Evolutionary conservation across 2,888 invertebrate genomes (phyloP), one percentile per base, ranked within the genome.

Genomic region (Julus scandinavius): DNA sequence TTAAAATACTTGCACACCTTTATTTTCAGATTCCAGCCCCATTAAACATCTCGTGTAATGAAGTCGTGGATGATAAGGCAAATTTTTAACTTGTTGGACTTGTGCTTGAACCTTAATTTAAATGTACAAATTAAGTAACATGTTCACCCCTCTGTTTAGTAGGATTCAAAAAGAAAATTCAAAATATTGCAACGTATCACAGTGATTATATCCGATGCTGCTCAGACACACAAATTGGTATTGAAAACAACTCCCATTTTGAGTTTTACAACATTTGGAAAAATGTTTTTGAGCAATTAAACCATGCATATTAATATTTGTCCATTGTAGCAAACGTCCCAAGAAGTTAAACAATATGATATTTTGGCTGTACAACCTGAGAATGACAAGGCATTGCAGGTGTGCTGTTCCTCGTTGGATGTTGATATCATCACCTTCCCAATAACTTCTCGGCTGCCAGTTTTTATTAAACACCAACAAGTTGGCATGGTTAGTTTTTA

Each of bases 101-200:
- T 49, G 6, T 49, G 49, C 49, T 7, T 9, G 6, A 49, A 7
- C 49, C 49, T 49, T 49, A 7, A 7, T 49, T 49, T 49, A 49
- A 49, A 49, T 49, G 49, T 49, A 49, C 5, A 7, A 49, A 49
- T 7, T 7, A 49, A 7, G 49, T 9, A 49, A 49, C 49, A 5
- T 49, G 49, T 49, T 85, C 54, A 38, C 29, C 38, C 58, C n/a
- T n/a, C n/a, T n/a, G n/a, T n/a, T n/a, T n/a, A 15, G 17, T 63
- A n/a, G 17, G 29, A 86, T 29, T 45, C 50, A 17, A 29, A 41
- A 17, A n/a, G 84, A 41, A 88, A 88, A 83, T 88, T 88, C 49
- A 83, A 38, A 88, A 49, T 83, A 40, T 87, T 87, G 38, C 87
- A 87, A 13, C 49, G 88, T 15, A 17, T 88, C n/a, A 88, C 88